Evolutionary conservation across 2,113 vertebrate genomes (phyloP), one percentile per base, ranked within the genome.

Genomic region (Hemichromis elongatus): DNA sequence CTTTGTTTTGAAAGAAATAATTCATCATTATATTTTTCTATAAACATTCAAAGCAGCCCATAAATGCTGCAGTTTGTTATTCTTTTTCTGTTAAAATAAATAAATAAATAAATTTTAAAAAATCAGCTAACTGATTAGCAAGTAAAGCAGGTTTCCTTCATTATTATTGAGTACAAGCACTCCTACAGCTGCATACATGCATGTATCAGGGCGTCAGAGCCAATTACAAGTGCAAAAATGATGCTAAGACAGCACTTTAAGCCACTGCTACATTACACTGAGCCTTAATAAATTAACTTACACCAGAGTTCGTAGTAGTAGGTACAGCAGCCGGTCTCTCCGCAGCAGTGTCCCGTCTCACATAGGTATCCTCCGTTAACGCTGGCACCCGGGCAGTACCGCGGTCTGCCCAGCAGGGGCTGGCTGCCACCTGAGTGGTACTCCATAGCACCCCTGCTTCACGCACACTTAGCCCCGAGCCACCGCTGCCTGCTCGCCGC

Each of bases 221-320:
- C 40, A 73, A 47, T 73, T 19, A 47, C 16, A 5, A 73, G 16
- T 73, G 21, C 16, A 73, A 12, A 12, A 73, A 1, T 28, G 42
- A 73, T 9, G 68, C 14, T 73, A 16, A 28, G 68, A 73, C 68
- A 73, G 68, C 24, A 73, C 68, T 3, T 47, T 47, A 28, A 73
- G 42, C 47, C 68, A 73, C 24, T 1, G 1, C 68, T 47, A 28
- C 68, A 75, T 50, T 0, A 75, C 37, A 70, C 66, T 45, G 66
- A 70, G 26, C 45, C 45, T 30, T 30, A 50, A 47, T 75, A 30
- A 19, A 50, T 75, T 14, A 75, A 86, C 98, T 97, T 93, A 99
- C 98, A 98, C 98, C 98, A 99, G 78, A 99, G 97, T 88, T 99
- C 98, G 61, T 98, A 99, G 97, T 99, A 99, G 96, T 99, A 99